Base-by-base conservation (phyloP, 23 tunicate species). In the Halocynthia aurantium region DNA sequence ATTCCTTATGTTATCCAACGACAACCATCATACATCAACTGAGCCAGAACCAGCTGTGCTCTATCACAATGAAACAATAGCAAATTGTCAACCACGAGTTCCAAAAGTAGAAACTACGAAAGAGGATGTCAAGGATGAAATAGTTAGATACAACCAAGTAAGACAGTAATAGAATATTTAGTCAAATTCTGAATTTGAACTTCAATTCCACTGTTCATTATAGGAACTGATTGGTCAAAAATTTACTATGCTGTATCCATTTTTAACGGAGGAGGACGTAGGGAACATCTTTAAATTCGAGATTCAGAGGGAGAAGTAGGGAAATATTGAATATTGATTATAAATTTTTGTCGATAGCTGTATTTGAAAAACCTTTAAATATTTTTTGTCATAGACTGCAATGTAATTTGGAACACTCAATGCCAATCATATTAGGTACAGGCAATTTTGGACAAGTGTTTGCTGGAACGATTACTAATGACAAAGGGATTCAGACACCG, bases 381-480 rank as follows among this genome's bases (percentile, higher is more conserved):
- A 31, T n/a, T 67, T 77, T 40, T 81, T 31, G 44, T 31, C 44
- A 31, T 31, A 88, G 95, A 7, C 85, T 88, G 6, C 69, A 79
- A 21, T 88, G 95, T 61, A 76, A 80, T 10, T 71, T 88, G 72
- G 84, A 88, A 67, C 82, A 83, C 71, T 78, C 95, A n/a, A 88
- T 88, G 95, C 75, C 81, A 17, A 52, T 76, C 11, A 62, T 76
- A 49, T 51, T 92, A 0, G 98, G 98, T 66, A 92, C 88, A 69
- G 98, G 98, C 53, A 76, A 82, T 52, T 92, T 82, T 64, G 91
- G 98, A 8, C 80, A 78, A 21, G 98, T 92, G 22, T 92, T 78
- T 72, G 89, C 76, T 61, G 98, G 91, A 50, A 82, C 62, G 7
- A 40, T 84, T 7, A 54, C 52, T 7, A 51, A 7, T 5, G 10